These are phyloP conservation scores for Agrotis puta DNA, from an alignment of 2,888 invertebrate genomes.

Conservation along the genomic window DNA sequence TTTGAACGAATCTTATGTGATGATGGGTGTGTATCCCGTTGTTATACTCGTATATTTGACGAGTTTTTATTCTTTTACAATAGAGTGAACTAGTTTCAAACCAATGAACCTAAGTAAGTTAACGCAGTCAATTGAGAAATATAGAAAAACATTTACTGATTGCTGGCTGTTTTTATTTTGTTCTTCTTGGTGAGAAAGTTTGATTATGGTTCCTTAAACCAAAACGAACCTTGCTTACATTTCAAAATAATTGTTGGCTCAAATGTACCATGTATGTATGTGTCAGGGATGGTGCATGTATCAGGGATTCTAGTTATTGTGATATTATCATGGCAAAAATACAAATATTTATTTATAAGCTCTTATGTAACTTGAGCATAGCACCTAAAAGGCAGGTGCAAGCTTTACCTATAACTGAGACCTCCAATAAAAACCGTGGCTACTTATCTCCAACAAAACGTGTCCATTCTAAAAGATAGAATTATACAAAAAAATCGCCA, in stretches of 20 bases:
- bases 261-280: background rate
- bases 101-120: background rate
- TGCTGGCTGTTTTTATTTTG: background rate
- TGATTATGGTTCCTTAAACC: too few relatives aligned
- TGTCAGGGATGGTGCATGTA: too few relatives aligned
- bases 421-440: slow-evolving; percentile 68
- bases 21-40: slow-evolving; percentile 9
- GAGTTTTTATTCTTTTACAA: background rate
- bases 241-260: background rate
- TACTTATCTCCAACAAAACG: slow-evolving; percentile 75
- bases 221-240: too few relatives aligned
- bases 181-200: too few relatives aligned
- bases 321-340: background rate
- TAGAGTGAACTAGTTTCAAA: background rate
- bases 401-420: slow-evolving; percentile 51
- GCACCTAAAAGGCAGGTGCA: slow-evolving; percentile 66
- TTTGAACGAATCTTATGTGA: slow-evolving; percentile 6
- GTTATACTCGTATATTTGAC: background rate
- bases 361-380: slow-evolving; percentile 25
- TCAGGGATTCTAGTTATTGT: background rate
- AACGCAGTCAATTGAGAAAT: too few relatives aligned
- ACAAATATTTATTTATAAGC: background rate
- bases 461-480: slow-evolving; percentile 68
- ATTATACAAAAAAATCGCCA: slow-evolving; percentile 69
- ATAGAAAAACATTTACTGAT: background rate